Evolutionary conservation across 1,140 invertebrate species (phyloP).

Genomic region (Cataglyphis hispanica): DNA sequence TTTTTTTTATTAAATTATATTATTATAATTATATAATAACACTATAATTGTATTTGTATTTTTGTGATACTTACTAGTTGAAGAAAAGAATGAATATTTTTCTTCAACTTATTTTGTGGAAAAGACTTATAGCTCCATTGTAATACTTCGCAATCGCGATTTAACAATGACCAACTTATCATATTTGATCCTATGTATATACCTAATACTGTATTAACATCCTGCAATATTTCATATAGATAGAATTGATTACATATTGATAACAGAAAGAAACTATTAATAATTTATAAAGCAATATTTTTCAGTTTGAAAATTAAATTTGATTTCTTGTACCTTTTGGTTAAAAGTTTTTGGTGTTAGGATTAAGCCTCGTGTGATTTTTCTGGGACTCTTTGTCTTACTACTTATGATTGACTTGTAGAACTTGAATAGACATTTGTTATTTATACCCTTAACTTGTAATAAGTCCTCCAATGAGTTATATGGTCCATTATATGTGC

Average conservation of each 20-base stretch:
- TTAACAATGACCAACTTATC: conserved; percentile 57
- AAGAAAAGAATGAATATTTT: conserved; percentile 13
- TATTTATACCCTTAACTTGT: not conserved
- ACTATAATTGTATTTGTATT: not conserved
- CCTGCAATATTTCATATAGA: not conserved
- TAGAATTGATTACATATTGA: not conserved
- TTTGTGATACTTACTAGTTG: conserved; percentile 36
- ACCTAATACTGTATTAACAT: conserved; percentile 28
- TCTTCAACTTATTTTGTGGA: not conserved
- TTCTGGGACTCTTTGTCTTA: not conserved
- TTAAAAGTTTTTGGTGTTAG: conserved; percentile 2
- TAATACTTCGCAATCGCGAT: conserved; percentile 37
- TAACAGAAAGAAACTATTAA: not conserved
- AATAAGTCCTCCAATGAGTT: conserved; percentile 28
- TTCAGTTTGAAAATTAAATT: not conserved
- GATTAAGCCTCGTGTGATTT: not conserved
- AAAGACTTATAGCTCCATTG: conserved; percentile 24
- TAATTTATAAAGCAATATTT: not conserved
- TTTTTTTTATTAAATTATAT: not conserved
- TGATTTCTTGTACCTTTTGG: conserved; percentile 1
- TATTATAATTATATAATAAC: not conserved
- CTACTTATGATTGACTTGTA: conserved; percentile 21
- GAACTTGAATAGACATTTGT: not conserved
- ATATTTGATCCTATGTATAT: conserved; percentile 36
- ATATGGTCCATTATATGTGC: conserved; percentile 8